A percentile compares a stretch with the other conserved stretches of the same genome.
Evolutionary conservation across 2,888 invertebrate genomes (phyloP).

Genomic region (Lepidonotus clava): DNA sequence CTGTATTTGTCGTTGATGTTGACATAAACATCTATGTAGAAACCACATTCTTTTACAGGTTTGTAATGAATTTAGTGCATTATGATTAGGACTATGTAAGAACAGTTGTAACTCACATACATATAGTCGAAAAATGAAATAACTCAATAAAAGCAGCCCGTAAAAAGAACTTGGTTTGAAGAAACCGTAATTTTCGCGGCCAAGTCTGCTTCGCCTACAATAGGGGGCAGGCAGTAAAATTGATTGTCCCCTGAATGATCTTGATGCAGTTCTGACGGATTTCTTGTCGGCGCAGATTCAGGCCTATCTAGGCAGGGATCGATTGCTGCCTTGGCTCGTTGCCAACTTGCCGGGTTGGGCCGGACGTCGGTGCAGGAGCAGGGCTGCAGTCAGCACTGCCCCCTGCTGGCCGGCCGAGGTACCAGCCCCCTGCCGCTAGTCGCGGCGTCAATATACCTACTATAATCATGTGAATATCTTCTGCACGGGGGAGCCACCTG

Average conservation of each 20-base stretch:
- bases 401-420: neutral
- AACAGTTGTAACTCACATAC: too few relatives aligned
- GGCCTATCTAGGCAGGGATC: neutral
- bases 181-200: too few relatives aligned
- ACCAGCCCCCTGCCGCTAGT: neutral
- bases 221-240: neutral
- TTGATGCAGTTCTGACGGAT: neutral
- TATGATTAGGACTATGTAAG: too few relatives aligned
- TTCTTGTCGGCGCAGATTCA: too few relatives aligned
- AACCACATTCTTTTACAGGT: too few relatives aligned
- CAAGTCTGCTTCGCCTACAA: too few relatives aligned
- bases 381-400: neutral
- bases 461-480: neutral
- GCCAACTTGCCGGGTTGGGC: neutral
- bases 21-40: too few relatives aligned
- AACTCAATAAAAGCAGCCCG: too few relatives aligned
- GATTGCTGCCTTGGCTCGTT: neutral
- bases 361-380: neutral
- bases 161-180: too few relatives aligned
- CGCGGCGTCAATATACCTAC: neutral
- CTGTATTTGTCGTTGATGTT: too few relatives aligned
- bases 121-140: too few relatives aligned
- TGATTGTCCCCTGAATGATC: neutral
- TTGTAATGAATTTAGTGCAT: too few relatives aligned
- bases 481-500: constrained; percentile 20